These are phyloP conservation scores for Cervus canadensis DNA, from an alignment of 2,113 vertebrate genomes.

Conservation along the genomic window DNA sequence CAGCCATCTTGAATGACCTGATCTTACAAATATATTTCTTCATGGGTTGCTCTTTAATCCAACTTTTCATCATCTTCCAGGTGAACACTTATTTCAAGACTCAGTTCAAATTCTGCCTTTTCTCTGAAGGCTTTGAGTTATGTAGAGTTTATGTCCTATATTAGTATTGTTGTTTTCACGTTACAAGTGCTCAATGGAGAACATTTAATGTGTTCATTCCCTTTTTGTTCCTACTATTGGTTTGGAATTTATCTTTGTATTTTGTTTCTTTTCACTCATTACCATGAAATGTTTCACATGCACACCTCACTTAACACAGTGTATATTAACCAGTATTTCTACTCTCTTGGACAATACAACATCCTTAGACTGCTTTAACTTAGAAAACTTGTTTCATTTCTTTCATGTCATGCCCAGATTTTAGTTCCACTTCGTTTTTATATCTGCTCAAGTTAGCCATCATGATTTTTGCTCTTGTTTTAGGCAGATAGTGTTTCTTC, in stretches of 20 bases:
- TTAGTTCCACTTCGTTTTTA: background rate
- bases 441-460: background rate
- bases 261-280: background rate
- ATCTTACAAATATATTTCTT: background rate
- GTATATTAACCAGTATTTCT: background rate
- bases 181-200: background rate
- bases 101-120: background rate
- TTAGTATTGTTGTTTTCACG: background rate
- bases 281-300: background rate
- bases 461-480: background rate
- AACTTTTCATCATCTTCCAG: background rate
- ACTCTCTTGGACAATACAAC: background rate
- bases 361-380: background rate
- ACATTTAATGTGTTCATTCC: background rate
- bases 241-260: background rate
- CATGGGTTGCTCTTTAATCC: background rate
- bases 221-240: background rate
- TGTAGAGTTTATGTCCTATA: background rate
- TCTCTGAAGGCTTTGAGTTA: background rate
- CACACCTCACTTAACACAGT: background rate
- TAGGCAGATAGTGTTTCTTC: background rate
- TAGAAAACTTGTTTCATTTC: background rate
- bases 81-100: background rate
- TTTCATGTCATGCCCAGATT: background rate
- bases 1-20: background rate